phyloP scores from a whole-genome alignment of 2,888 invertebrate genomes.

The Aethes cnicana region DNA sequence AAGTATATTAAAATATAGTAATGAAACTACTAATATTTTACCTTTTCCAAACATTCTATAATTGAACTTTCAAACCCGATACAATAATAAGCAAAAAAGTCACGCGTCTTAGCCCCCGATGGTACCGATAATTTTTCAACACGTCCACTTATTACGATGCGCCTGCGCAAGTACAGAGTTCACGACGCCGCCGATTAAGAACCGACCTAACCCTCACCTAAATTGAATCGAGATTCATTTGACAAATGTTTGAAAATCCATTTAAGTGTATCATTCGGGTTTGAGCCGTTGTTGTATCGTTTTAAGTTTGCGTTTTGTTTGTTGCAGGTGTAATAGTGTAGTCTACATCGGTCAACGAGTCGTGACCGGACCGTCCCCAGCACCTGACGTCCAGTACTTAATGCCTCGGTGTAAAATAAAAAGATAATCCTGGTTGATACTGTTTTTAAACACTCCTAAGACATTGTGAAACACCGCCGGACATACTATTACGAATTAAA shows the following conservation, averaged over 20 bases:
- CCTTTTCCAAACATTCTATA: slow-evolving; percentile 48
- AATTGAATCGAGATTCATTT: slow-evolving; percentile 37
- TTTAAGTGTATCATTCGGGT: slow-evolving; percentile 33
- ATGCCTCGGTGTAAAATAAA: slow-evolving; percentile 62
- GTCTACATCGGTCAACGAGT: slow-evolving; percentile 78
- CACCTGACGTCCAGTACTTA: slow-evolving; percentile 78
- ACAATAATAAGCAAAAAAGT: slow-evolving; percentile 79
- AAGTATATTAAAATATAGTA: too few relatives aligned
- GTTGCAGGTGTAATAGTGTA: slow-evolving; percentile 45
- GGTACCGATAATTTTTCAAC: slow-evolving; percentile 81
- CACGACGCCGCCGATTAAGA: slow-evolving; percentile 34
- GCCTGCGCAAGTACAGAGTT: slow-evolving; percentile 77
- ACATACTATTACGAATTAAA: too few relatives aligned
- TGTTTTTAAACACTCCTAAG: slow-evolving; percentile 49
- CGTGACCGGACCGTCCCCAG: slow-evolving; percentile 77
- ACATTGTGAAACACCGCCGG: slow-evolving; percentile 13
- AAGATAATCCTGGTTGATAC: slow-evolving; percentile 58
- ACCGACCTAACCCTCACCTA: slow-evolving; percentile 27
- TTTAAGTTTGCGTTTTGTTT: slow-evolving; percentile 45
- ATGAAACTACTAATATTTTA: not conserved
- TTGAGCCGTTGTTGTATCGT: slow-evolving; percentile 13
- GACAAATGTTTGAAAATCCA: slow-evolving; percentile 32
- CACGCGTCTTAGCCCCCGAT: slow-evolving; percentile 79
- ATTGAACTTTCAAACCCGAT: slow-evolving; percentile 62
- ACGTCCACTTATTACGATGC: slow-evolving; percentile 82